These are phyloP conservation scores for Hirundo rustica DNA, from an alignment of 2,797 vertebrate species.

Conservation along the genomic window DNA sequence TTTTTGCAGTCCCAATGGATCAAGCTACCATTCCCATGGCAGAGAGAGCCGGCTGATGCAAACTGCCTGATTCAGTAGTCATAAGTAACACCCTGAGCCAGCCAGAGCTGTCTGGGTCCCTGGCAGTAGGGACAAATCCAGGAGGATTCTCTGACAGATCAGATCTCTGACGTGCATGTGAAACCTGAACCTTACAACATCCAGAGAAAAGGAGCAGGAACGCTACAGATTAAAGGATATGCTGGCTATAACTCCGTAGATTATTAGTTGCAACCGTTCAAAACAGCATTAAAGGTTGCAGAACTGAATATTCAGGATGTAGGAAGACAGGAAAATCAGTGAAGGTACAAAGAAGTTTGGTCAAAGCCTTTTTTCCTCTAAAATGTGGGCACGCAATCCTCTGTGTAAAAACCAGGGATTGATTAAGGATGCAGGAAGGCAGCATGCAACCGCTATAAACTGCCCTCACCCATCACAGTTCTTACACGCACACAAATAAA, in stretches of 20 bases:
- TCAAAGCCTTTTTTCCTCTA: neutral
- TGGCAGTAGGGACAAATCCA: rapidly evolving
- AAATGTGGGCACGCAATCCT: rapidly evolving
- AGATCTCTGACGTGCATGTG: neutral
- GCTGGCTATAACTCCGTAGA: neutral
- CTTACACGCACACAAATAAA: neutral
- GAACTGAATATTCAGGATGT: neutral
- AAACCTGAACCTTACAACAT: neutral
- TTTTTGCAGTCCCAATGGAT: neutral
- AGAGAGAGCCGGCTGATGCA: rapidly evolving
- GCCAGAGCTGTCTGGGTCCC: neutral
- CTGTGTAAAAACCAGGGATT: neutral
- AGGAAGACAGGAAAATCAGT: neutral
- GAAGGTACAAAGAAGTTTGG: neutral
- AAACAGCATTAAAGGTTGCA: neutral
- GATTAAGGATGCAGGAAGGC: neutral
- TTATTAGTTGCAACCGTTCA: neutral
- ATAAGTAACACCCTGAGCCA: neutral
- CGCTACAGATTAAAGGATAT: neutral
- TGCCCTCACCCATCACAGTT: rapidly evolving
- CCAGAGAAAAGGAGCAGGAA: neutral
- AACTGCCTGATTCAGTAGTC: neutral
- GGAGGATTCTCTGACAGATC: neutral
- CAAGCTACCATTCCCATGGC: rapidly evolving
- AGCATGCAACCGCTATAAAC: neutral